These are phyloP conservation scores for Macrophya alboannulata DNA, from an alignment of 2,888 invertebrate species.

Conservation along the genomic window DNA sequence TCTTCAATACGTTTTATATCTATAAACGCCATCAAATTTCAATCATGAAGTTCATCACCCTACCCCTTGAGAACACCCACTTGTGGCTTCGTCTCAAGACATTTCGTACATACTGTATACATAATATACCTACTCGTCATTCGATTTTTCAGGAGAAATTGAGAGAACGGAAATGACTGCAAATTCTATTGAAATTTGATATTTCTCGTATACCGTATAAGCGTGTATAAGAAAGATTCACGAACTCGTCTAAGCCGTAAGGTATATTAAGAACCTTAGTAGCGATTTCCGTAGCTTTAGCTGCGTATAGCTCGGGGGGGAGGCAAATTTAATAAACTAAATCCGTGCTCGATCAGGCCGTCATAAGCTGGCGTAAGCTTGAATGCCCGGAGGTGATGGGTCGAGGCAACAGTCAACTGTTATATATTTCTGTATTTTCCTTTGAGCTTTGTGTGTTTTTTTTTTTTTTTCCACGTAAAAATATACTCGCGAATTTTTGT, in stretches of 20 bases:
- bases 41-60: not conserved
- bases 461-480: not conserved
- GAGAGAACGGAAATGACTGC: not conserved
- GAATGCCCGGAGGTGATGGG: constrained; percentile 14
- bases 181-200: not conserved
- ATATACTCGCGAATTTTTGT: not conserved
- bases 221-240: not conserved
- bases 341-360: constrained; percentile 35
- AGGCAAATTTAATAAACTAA: constrained; percentile 33
- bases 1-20: not conserved
- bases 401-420: constrained; percentile 33
- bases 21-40: not conserved
- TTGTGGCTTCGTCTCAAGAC: constrained; percentile 4
- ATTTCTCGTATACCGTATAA: not conserved
- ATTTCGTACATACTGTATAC: not conserved
- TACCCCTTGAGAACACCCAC: constrained; percentile 9
- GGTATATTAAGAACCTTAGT: not conserved
- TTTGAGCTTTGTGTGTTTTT: not conserved
- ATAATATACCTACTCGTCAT: constrained; percentile 1
- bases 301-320: not conserved
- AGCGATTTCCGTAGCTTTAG: constrained; percentile 7
- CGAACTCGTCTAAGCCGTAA: not conserved
- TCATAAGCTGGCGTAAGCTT: constrained; percentile 33
- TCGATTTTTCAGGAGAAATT: not conserved
- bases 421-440: not conserved